phyloP scores from a whole-genome alignment of 2,113 vertebrate genomes.

The Coturnix japonica region DNA sequence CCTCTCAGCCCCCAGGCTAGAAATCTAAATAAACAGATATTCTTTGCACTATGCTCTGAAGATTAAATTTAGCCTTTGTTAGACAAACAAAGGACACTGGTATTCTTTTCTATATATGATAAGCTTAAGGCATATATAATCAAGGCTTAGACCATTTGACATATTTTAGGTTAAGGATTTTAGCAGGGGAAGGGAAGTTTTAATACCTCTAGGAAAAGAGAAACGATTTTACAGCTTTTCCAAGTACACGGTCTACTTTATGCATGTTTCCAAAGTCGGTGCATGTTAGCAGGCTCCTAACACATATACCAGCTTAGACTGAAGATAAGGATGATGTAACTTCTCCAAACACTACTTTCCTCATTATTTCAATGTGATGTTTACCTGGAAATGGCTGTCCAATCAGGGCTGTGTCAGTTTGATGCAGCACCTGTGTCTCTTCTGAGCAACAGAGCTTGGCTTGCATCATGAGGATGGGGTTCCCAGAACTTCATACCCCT shows the following conservation, averaged over 20 bases:
- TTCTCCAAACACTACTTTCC: neutral
- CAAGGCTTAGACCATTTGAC: neutral
- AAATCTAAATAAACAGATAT: conserved; percentile 52
- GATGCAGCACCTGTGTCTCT: neutral
- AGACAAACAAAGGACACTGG: neutral
- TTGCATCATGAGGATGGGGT: neutral
- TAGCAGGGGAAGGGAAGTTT: neutral
- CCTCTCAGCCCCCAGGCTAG: conserved; percentile 1
- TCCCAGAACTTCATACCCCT: neutral
- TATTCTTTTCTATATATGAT: conserved; percentile 7
- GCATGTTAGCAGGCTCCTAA: neutral
- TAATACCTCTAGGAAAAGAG: neutral
- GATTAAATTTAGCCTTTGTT: conserved; percentile 48
- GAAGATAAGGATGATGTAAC: neutral
- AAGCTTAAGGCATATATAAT: neutral
- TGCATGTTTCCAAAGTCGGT: neutral
- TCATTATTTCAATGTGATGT: neutral
- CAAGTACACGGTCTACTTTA: neutral
- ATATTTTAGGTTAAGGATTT: neutral
- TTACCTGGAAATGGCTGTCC: neutral
- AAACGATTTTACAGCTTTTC: neutral
- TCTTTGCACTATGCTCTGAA: conserved; percentile 14
- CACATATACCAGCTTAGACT: neutral
- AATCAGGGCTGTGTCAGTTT: neutral
- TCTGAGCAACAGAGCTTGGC: neutral